Evolutionary conservation across 2,888 invertebrate species (phyloP).

Genomic region (Kuschelorhynchus macadamiae): DNA sequence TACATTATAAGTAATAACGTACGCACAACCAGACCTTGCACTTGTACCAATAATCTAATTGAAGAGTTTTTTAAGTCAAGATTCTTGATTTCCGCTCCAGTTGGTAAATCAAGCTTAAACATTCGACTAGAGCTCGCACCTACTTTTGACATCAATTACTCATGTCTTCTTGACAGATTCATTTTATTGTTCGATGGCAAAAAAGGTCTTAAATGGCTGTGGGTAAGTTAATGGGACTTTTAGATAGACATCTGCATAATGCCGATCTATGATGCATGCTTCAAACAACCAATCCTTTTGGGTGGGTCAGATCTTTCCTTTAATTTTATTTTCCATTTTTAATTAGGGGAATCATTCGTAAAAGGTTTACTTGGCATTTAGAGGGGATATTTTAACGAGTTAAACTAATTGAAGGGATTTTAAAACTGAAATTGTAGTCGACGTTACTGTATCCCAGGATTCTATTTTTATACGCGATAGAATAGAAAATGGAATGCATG

Average conservation of each 20-base stretch:
- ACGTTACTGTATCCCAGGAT: too few relatives aligned
- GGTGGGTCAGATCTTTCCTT: background rate
- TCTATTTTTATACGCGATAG: too few relatives aligned
- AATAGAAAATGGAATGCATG: too few relatives aligned
- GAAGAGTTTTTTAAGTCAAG: background rate
- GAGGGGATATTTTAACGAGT: too few relatives aligned
- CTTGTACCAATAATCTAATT: conserved; percentile 19
- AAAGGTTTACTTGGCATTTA: too few relatives aligned
- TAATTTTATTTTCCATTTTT: background rate
- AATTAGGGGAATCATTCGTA: background rate
- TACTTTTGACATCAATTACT: conserved; percentile 12
- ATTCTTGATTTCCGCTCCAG: conserved; percentile 21
- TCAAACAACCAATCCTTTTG: background rate
- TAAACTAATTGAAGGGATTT: too few relatives aligned
- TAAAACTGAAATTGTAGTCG: too few relatives aligned
- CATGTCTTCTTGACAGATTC: conserved; percentile 5
- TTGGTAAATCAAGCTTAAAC: conserved; percentile 19
- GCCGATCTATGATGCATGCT: background rate
- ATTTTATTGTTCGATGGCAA: background rate
- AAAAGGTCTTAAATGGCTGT: background rate
- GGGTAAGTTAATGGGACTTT: conserved; percentile 3
- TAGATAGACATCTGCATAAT: background rate
- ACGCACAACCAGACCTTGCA: conserved; percentile 5
- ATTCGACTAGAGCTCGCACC: conserved; percentile 1
- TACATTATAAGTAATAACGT: conserved; percentile 3